Conservation (phyloP, 1,140 invertebrate genomes). For the Liolophura sinensis region DNA sequence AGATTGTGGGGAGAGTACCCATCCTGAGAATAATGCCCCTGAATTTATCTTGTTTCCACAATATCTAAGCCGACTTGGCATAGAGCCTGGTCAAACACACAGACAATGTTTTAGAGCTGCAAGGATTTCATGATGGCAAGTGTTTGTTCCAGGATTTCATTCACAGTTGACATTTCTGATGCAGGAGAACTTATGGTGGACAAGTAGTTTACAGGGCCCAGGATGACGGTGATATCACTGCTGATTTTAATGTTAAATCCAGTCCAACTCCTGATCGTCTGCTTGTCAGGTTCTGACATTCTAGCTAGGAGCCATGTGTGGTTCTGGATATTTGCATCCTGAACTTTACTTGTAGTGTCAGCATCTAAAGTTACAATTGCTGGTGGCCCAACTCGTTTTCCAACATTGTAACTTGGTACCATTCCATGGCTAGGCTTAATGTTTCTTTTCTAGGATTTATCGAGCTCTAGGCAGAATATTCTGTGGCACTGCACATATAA, state of each 20-base stretch:
- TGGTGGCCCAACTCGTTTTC: conserved; percentile 5
- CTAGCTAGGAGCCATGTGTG: too few relatives aligned
- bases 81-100: conserved; percentile 16
- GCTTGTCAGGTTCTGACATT: background rate
- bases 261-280: conserved; percentile 8
- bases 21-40: conserved; percentile 16
- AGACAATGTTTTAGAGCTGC: background rate
- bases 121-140: background rate
- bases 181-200: conserved; percentile 10
- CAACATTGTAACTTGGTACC: background rate
- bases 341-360: background rate
- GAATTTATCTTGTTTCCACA: conserved; percentile 4
- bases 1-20: conserved; percentile 20
- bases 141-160: conserved; percentile 2
- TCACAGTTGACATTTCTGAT: conserved; percentile 13
- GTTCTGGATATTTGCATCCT: background rate
- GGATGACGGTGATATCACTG: background rate
- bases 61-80: conserved; percentile 9
- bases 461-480: too few relatives aligned
- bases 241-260: conserved; percentile 7
- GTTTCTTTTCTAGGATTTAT: background rate
- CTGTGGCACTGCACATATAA: background rate
- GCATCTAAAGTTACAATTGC: background rate
- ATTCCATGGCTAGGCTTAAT: background rate
- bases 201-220: conserved; percentile 1